Base-by-base conservation (phyloP, 1,140 invertebrate genomes). In the Panulirus ornatus region DNA sequence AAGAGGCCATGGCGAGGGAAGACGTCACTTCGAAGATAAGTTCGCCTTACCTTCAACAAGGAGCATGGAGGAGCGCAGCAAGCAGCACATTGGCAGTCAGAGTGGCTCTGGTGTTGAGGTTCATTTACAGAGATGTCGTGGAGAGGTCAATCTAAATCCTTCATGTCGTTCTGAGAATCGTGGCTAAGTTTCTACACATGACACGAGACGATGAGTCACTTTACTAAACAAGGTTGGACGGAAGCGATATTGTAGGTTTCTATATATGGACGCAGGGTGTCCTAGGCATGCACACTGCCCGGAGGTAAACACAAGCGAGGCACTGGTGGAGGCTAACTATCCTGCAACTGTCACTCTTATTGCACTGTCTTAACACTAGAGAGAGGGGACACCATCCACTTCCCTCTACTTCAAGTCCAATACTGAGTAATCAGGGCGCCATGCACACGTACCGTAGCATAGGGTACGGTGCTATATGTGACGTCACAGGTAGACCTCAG, bases 21-120 rank as follows among this genome's bases (percentile, higher is more conserved):
- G n/a, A n/a, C n/a, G n/a, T n/a, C n/a, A n/a, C n/a, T n/a, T n/a
- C n/a, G n/a, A n/a, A n/a, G n/a, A n/a, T n/a, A n/a, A n/a, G n/a
- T 27, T 34, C 27, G 34, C n/a, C 88, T 89, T 89, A 89, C 88
- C 88, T 89, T 89, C 88, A 89, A 89, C 88, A 71, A 89, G 66
- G 70, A 89, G 78, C 88, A 89, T 89, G 88, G 88, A 89, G 47
- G 81, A 19, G 36, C 88, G 79, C 34, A 73, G 47, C 42, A 83
- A 63, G 70, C 70, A 83, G 88, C 79, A 89, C 79, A 83, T 73
- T 83, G 63, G 70, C 70, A 75, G 88, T 44, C 88, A 42, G 40
- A 54, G 22, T n/a, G 19, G 63, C 16, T 22, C 38, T 27, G n/a
- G 40, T 36, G 83, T 70, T 34, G 40, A 36, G 40, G 40, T 73